Percentiles rank a stretch among this genome's conserved stretches.
Conservation (phyloP, 2,888 invertebrate genomes). For the Elmis aenea region DNA sequence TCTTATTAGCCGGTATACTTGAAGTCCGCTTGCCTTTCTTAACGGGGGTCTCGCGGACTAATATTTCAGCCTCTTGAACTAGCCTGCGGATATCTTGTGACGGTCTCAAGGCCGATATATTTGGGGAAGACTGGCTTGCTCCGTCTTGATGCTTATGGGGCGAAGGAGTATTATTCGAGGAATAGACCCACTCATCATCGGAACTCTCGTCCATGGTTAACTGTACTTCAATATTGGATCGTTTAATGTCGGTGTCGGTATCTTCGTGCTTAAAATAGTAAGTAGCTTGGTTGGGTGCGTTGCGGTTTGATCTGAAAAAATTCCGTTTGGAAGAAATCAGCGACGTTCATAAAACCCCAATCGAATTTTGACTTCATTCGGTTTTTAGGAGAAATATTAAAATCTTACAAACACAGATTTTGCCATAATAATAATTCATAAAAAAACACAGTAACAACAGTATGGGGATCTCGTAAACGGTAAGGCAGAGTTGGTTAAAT, state of each 20-base stretch:
- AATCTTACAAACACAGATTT: too few relatives aligned
- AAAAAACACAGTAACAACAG: too few relatives aligned
- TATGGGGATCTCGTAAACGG: too few relatives aligned
- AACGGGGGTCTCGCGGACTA: conserved; percentile 56
- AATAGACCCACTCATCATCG: conserved; percentile 67
- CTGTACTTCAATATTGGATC: conserved; percentile 46
- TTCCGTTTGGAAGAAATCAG: too few relatives aligned
- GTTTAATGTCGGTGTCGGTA: conserved; percentile 70
- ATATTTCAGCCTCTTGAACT: conserved; percentile 74
- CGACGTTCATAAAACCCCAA: too few relatives aligned
- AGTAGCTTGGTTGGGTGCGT: conserved; percentile 76
- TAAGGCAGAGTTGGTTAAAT: too few relatives aligned
- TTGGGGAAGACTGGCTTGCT: conserved; percentile 23
- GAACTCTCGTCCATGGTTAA: conserved; percentile 54
- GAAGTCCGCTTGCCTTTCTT: conserved; percentile 42
- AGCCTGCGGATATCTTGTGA: conserved; percentile 67
- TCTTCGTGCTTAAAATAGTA: conserved; percentile 84
- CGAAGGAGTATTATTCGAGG: conserved; percentile 45
- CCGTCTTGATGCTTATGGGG: conserved; percentile 21
- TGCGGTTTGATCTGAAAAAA: conserved; percentile 59
- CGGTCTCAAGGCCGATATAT: conserved; percentile 19
- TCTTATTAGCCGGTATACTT: conserved; percentile 48
- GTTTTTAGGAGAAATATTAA: too few relatives aligned
- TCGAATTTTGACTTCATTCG: too few relatives aligned
- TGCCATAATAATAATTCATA: too few relatives aligned